phyloP scores from a whole-genome alignment of 1,140 invertebrate genomes.

The Chionoecetes opilio region DNA sequence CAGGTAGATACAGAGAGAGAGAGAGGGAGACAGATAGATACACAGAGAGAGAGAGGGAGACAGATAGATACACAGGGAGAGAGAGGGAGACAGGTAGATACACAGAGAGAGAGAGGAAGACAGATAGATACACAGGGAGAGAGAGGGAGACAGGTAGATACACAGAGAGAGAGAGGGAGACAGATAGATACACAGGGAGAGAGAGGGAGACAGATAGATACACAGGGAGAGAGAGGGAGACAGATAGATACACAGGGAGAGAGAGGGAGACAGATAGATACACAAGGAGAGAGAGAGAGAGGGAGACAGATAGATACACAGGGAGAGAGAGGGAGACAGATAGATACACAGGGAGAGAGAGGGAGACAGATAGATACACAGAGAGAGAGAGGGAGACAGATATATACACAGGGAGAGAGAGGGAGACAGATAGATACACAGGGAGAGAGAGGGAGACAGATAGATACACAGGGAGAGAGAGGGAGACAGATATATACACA shows the following conservation, averaged over 20 bases:
- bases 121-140: no score
- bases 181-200: no score
- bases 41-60: background rate
- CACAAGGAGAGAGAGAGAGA: background rate
- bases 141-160: background rate
- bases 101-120: background rate
- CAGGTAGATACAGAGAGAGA: background rate
- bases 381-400: background rate
- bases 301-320: no score
- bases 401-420: background rate
- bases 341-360: no score
- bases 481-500: background rate
- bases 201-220: no score
- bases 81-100: background rate
- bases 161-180: background rate
- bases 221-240: background rate
- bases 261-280: background rate
- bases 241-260: background rate
- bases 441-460: background rate
- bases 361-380: background rate
- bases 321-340: no score
- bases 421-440: background rate
- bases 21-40: background rate
- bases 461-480: background rate
- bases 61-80: background rate